Conservation (phyloP, 1,140 invertebrate species). For the Stegodyphus mimosarum region DNA sequence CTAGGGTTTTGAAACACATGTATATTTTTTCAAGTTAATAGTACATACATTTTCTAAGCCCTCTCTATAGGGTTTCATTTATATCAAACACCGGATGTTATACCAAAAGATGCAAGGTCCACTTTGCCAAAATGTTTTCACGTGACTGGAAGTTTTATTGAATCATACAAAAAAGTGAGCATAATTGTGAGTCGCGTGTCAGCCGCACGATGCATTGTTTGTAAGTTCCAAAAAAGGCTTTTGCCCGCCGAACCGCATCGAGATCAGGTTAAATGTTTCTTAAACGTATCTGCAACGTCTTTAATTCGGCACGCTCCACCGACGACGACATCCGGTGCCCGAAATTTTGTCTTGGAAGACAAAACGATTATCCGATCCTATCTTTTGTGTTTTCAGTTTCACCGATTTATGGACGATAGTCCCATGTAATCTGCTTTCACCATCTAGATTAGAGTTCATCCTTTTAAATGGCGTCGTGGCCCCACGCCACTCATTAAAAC, state of each 20-base stretch:
- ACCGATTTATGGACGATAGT: too few relatives aligned
- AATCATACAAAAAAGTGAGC: background rate
- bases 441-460: too few relatives aligned
- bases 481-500: too few relatives aligned
- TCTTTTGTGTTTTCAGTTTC: background rate
- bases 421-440: too few relatives aligned
- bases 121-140: background rate
- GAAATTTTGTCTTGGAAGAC: conserved; percentile 22
- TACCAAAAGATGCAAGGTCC: too few relatives aligned
- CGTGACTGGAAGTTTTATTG: conserved; percentile 11
- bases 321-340: conserved; percentile 52
- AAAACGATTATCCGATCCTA: conserved; percentile 15
- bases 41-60: too few relatives aligned
- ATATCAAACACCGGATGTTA: too few relatives aligned
- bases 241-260: conserved; percentile 12
- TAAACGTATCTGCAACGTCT: conserved; percentile 23
- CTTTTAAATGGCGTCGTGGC: too few relatives aligned
- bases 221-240: background rate
- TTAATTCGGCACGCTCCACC: conserved; percentile 55
- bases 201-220: conserved; percentile 27
- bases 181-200: conserved; percentile 3
- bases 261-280: conserved; percentile 22
- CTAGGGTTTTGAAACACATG: too few relatives aligned
- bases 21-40: too few relatives aligned
- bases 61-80: too few relatives aligned